These are phyloP conservation scores for Hiodon alosoides DNA, from an alignment of 2,113 vertebrate species.

Conservation along the genomic window DNA sequence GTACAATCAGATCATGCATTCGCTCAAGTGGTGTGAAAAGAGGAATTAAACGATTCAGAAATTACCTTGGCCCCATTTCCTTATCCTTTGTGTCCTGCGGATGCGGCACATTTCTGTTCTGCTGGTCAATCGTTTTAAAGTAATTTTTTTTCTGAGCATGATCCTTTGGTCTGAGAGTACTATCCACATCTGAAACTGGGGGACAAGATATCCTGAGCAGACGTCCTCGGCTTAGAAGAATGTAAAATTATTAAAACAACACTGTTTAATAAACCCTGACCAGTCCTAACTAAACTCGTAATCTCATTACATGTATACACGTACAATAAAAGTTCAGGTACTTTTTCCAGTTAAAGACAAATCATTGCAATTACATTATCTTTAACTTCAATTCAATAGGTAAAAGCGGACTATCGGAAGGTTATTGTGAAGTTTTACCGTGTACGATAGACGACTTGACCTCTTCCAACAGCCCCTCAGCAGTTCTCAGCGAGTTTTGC, in stretches of 20 bases:
- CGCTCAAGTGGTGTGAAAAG: neutral
- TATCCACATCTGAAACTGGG: neutral
- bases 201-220: neutral
- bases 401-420: neutral
- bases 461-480: neutral
- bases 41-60: neutral
- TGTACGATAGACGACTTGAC: neutral
- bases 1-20: neutral
- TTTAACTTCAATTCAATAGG: neutral
- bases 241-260: neutral
- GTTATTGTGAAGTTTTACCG: conserved; percentile 5
- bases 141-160: neutral
- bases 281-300: no score
- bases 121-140: neutral
- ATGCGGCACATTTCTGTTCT: neutral
- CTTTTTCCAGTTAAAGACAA: no score
- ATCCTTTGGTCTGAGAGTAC: neutral
- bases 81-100: conserved; percentile 21
- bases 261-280: no score
- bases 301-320: neutral
- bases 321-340: neutral
- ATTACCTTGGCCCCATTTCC: conserved; percentile 40
- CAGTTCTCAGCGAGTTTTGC: neutral
- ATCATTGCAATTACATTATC: neutral
- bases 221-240: neutral